Base-by-base conservation (phyloP, 2,113 vertebrate species). In the Columba janthina region DNA sequence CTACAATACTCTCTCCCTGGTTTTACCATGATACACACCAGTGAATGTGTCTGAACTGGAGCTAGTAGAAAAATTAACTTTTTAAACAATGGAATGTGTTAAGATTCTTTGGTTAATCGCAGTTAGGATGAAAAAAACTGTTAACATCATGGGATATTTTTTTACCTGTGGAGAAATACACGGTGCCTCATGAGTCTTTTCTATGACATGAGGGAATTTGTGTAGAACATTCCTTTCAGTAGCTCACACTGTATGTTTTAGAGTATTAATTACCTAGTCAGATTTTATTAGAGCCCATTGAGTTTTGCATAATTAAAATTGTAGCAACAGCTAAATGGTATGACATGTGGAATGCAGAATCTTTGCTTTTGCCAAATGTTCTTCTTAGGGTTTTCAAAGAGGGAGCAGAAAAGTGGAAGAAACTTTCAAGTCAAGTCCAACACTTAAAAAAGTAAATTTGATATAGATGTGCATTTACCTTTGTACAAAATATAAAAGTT, bases 261-360 rank as follows among this genome's bases (percentile, higher is more conserved):
- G 61, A 91, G 61, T 79, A 72, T 94, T 89, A 96, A 91, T 93
- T 91, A 93, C 85, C 67, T 86, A 94, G 67, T 94, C 84, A 87
- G 73, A 65, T 87, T 89, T 91, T 95, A 88, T 94, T 94, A 94
- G 81, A 75, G 57, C 65, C 65, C 50, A 54, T 6, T 90, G 66
- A 91, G 81, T 89, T 95, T 92, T 95, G 50, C 71, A 46, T 89
- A 92, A 91, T 96, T 94, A 81, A 93, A 93, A 82, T 26, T 62
- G 61, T 87, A 89, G 87, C 51, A 79, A 58, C 24, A 82, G 66
- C 54, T 92, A 94, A 93, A 76, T 82, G 54, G 44, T 76, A 12
- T 61, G 50, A 85, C 69, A 77, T 58, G 53, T 69, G 66, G 61
- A 89, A 72, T 78, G 17, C 50, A 62, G 69, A 66, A n/a, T 85